Percentiles rank a stretch among this genome's conserved stretches.
Conservation (phyloP, 2,797 vertebrate species). For the Percopsis omiscomaycus region DNA sequence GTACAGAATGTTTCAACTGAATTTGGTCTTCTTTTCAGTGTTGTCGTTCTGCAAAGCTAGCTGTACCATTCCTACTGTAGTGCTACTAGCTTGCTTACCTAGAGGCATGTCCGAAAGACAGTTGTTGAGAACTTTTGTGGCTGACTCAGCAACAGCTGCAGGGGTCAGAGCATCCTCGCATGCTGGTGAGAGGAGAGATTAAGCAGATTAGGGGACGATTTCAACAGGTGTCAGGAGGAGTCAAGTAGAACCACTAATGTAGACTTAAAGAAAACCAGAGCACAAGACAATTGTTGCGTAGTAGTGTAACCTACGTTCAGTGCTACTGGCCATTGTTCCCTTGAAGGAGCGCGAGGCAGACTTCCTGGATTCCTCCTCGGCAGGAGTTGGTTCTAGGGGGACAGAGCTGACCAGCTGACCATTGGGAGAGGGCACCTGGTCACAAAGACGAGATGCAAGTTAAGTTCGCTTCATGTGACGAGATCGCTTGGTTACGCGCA, state of each 20-base stretch:
- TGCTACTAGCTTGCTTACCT: conserved; percentile 74
- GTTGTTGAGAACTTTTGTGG: conserved; percentile 83
- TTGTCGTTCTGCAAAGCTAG: background rate
- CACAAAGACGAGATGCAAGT: background rate
- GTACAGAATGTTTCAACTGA: background rate
- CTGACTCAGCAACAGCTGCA: conserved; percentile 83
- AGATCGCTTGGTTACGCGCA: background rate
- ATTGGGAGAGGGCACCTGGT: conserved; percentile 74
- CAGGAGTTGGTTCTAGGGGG: conserved; percentile 83
- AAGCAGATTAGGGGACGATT: background rate
- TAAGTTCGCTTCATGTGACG: background rate
- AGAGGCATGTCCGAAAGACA: conserved; percentile 91
- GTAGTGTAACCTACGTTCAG: conserved; percentile 81
- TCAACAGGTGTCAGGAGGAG: too few species aligned
- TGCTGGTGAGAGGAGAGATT: conserved; percentile 65
- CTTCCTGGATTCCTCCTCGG: conserved; percentile 88
- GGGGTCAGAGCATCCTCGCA: conserved; percentile 88
- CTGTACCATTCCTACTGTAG: background rate
- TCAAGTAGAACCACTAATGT: too few species aligned
- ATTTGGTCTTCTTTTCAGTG: background rate
- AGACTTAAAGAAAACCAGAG: background rate
- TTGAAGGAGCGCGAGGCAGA: conserved; percentile 85
- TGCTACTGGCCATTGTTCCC: conserved; percentile 89
- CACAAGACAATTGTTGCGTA: background rate
- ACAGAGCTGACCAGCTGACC: conserved; percentile 77